Evolutionary conservation across 2,113 vertebrate species (phyloP), one percentile per base, ranked within the genome.

Genomic region (Pica pica): DNA sequence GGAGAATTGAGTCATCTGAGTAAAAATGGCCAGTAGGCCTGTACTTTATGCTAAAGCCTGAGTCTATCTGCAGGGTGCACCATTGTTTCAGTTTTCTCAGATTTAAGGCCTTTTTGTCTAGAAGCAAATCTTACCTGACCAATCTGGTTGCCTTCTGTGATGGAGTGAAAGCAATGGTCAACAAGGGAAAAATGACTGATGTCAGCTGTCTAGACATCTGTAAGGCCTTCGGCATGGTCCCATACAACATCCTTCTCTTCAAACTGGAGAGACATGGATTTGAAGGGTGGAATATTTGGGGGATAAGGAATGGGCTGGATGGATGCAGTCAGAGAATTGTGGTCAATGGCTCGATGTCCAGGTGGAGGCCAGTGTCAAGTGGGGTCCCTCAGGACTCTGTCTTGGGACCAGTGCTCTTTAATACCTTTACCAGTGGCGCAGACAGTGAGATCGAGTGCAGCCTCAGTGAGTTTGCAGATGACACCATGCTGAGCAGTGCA

Each of bases 371-470:
- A 0, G 41, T 57, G 42, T 26, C 24, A 7, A 42, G 35, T 7
- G 20, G 31, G 14, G 7, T 76, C 26, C 26, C 26, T 50, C 11
- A 4, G 42, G 30, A 35, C n/a, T 75, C 50, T 41, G 9, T 41
- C 19, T n/a, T n/a, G 42, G 42, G 50, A 20, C 35, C 2, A 0
- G 16, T 57, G 52, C 42, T 41, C 52, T 57, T 21, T 65, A 7
- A 4, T 23, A 5, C 11, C 35, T 65, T 23, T 30, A 24, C 13
- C 30, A 30, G 35, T 30, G 52, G 30, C 13, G 7, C 70, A 64
- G 15, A 47, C 59, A 64, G 39, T 37, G 57, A 33, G n/a, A 28
- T 57, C 0, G 0, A 21, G 42, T 3, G 1, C 60, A 85, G 8
- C 24, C 30, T 56, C 60, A 24, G 42, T 28, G n/a, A 10, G 16